Evolutionary conservation across 2,113 vertebrate genomes (phyloP), one percentile per base, ranked within the genome.

Genomic region (Colius striatus): DNA sequence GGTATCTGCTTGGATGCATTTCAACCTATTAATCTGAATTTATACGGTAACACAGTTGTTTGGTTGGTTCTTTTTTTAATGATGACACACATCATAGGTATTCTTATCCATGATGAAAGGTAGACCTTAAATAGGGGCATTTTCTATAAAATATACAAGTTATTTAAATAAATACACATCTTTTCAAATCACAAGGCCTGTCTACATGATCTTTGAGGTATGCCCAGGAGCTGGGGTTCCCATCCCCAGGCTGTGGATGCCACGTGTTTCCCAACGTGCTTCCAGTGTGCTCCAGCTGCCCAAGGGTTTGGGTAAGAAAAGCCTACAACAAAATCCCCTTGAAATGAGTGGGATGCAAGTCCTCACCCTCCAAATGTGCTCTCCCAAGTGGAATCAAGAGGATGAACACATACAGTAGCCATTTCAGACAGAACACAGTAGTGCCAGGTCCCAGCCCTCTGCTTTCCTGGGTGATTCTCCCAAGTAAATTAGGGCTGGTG

Each of bases 271-370:
- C 60, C 67, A 25, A 73, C 38, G 45, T 1, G 0, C 11, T 54
- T 25, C 10, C 48, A 6, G 14, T 13, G 41, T 16, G 47, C 8
- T 50, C 83, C 41, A 58, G 27, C 23, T 77, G 57, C 36, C 30
- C 29, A 54, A 48, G 26, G 34, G 47, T 43, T 27, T 51, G 38
- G 20, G 23, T 47, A 23, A 62, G 65, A 71, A 83, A 20, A 60
- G 8, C 27, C 23, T 32, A 38, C 36, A 82, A 36, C 17, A 66
- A 58, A 4, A 25, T 8, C 27, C 5, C 13, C 10, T 30, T 1
- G 3, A 47, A 45, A 78, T 0, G 2, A 75, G n/a, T 15, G 36
- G 32, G 26, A 63, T 3, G 11, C 12, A 13, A 36, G 25, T 53
- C 16, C 57, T 79, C 38, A 57, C 32, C 15, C 27, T 80, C 43